Base-by-base conservation (phyloP, 2,113 vertebrate species). In the Odontesthes bonariensis region DNA sequence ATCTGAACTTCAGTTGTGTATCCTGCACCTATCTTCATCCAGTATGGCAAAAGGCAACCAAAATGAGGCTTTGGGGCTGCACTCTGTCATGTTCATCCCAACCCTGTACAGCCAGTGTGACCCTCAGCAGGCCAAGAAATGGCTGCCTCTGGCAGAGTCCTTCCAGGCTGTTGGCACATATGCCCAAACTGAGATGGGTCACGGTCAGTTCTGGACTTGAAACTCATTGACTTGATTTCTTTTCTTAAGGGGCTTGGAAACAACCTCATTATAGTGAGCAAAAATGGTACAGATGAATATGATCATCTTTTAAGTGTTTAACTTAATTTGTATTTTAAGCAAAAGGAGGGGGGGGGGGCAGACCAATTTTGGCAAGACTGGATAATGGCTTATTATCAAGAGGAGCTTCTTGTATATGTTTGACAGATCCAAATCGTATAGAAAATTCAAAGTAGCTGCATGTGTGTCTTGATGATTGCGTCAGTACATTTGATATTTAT, bases 161-260 rank as follows among this genome's bases (percentile, higher is more conserved):
- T 91, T 92, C 89, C 79, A 94, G 90, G 95, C 91, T 89, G 33
- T 97, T 89, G 97, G 98, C 93, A 99, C 97, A 78, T 99, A 99
- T 86, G 96, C 96, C 86, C 98, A 99, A 92, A 98, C 97, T 71
- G 98, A 99, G 87, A 53, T 99, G 93, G 98, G 96, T 86, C 98
- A 99, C 93, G 97, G 98, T 99, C 94, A 99, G 98, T 99, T 91
- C 66, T 85, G 55, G 73, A 77, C 8, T n/a, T 13, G n/a, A 19
- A 57, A 64, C 1, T 57, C 31, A 32, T 47, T 49, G 10, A 56
- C 10, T 64, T 54, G 3, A 27, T 47, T 40, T n/a, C 46, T 1
- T 38, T 75, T 23, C 14, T 58, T 23, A 23, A 62, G 35, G 54
- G 32, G 62, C 69, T 58, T n/a, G 22, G 47, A 57, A 8, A 23